These are phyloP conservation scores for Bradysia coprophila DNA, from an alignment of 1,140 invertebrate genomes.

Conservation along the genomic window DNA sequence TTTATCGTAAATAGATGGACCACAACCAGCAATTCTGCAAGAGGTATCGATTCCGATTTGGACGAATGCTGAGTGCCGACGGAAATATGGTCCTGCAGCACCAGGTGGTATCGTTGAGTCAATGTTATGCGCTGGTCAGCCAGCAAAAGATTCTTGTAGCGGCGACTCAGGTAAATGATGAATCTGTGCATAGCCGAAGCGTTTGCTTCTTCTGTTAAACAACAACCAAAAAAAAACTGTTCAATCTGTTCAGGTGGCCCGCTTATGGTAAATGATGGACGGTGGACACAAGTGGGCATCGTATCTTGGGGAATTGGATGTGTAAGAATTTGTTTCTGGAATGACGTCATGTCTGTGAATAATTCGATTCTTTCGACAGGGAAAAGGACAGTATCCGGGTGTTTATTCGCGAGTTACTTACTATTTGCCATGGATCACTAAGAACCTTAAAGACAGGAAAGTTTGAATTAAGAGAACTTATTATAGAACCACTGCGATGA, in stretches of 20 bases:
- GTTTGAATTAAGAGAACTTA: too few relatives aligned
- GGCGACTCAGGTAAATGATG: slow-evolving; percentile 23
- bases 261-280: slow-evolving; percentile 59
- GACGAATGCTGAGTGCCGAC: slow-evolving; percentile 56
- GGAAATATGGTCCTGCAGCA: slow-evolving; percentile 66
- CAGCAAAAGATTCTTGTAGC: slow-evolving; percentile 70
- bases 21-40: slow-evolving; percentile 59
- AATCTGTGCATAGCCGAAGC: neutral
- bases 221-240: too few relatives aligned
- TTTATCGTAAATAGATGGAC: too few relatives aligned
- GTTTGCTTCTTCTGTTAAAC: slow-evolving; percentile 1
- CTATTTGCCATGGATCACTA: slow-evolving; percentile 60
- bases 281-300: slow-evolving; percentile 63
- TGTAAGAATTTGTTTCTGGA: too few relatives aligned
- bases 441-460: slow-evolving; percentile 28
- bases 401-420: slow-evolving; percentile 46
- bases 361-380: too few relatives aligned
- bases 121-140: slow-evolving; percentile 70
- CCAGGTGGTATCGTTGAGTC: slow-evolving; percentile 74
- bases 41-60: slow-evolving; percentile 71
- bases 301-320: slow-evolving; percentile 90
- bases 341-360: too few relatives aligned
- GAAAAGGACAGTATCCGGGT: slow-evolving; percentile 76
- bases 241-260: slow-evolving; percentile 86
- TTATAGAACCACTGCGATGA: too few relatives aligned